Evolutionary conservation across 2,888 invertebrate genomes (phyloP), one percentile per base, ranked within the genome.

Genomic region (Psylliodes chrysocephalus): DNA sequence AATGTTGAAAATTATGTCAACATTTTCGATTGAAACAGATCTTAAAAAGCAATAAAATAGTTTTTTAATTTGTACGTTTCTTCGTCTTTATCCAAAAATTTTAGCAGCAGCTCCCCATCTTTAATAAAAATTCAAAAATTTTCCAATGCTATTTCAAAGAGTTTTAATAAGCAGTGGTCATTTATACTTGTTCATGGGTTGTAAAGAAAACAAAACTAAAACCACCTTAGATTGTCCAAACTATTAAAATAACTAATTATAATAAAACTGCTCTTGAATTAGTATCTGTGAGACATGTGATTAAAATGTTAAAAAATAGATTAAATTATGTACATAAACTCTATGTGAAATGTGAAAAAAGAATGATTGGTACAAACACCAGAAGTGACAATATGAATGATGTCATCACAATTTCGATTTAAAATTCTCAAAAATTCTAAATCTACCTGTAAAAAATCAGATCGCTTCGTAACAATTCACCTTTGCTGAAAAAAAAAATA

Each of bases 371-470:
- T 72, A 72, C 68, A 73, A 65, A 68, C 66, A 70, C 64, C 74
- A 71, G 71, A 74, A 70, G 66, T 70, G 70, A 72, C 68, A 71
- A 68, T 64, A 67, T 66, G 62, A 68, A 71, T 73, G 70, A 70
- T 63, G 64, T 54, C 66, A 73, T 73, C 71, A 70, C 71, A 72
- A 66, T 68, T 72, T 70, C 64, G 64, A 69, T 69, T 69, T 64
- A 62, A 64, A 64, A 62, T 66, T 61, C 42, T 19, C 53, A 47
- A 46, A 56, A 56, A 54, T 55, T 57, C 52, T 63, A 61, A 61
- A 66, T 60, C 59, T 64, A 62, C 40, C 62, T 60, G 55, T 60
- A 62, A 63, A 64, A 59, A 63, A 68, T 60, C 63, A 63, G 63
- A 66, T 63, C 66, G 47, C 10, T 66, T 62, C 40, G 40, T 60